Evolutionary conservation across 2,888 invertebrate species (phyloP).

Genomic region (Endotricha flammealis): DNA sequence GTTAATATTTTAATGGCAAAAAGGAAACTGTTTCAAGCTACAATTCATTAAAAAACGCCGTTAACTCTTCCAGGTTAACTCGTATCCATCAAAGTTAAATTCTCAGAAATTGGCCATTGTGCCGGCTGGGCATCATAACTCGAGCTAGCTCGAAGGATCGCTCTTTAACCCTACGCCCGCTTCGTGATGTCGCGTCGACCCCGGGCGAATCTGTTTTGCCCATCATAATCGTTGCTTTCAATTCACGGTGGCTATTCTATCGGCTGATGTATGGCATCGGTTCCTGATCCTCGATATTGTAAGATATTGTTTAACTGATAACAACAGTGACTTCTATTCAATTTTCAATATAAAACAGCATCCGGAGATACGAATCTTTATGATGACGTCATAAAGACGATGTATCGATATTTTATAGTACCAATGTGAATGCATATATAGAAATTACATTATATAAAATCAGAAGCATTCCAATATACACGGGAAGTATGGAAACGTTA

Average conservation of each 20-base stretch:
- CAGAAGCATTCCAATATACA: conserved; percentile 69
- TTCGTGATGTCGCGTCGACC: conserved; percentile 73
- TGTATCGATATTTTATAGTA: conserved; percentile 5
- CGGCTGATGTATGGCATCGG: conserved; percentile 46
- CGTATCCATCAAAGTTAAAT: conserved; percentile 58
- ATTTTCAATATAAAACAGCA: neutral
- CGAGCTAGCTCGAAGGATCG: conserved; percentile 55
- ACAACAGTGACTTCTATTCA: conserved; percentile 7
- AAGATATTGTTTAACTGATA: conserved; percentile 30
- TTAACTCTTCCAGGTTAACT: conserved; percentile 48
- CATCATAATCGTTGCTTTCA: conserved; percentile 74
- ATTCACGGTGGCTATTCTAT: conserved; percentile 68
- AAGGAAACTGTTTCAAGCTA: conserved; percentile 14
- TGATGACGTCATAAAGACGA: neutral
- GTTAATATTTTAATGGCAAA: too few species aligned
- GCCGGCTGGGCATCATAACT: conserved; percentile 63
- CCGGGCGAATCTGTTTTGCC: conserved; percentile 65
- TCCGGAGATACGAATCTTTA: neutral
- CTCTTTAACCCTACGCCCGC: conserved; percentile 63
- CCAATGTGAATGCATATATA: conserved; percentile 35
- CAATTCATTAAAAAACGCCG: conserved; percentile 41
- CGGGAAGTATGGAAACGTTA: conserved; percentile 74
- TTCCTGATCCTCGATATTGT: conserved; percentile 34
- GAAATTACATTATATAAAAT: conserved; percentile 67
- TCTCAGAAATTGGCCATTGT: conserved; percentile 73